A percentile compares a stretch with the other conserved stretches of the same genome.
phyloP scores from a whole-genome alignment of 2,797 vertebrate species.

The Pteropus rufus region DNA sequence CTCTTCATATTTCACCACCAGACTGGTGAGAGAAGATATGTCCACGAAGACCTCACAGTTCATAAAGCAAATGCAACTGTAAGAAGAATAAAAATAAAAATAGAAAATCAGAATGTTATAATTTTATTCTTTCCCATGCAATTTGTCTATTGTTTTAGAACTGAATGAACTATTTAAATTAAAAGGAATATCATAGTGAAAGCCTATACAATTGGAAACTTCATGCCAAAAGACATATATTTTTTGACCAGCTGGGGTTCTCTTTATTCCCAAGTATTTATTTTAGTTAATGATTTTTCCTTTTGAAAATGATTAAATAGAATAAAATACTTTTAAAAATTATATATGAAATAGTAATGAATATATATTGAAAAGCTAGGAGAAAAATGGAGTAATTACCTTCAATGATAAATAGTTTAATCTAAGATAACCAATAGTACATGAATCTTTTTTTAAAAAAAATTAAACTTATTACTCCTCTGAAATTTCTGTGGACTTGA shows the following conservation, averaged over 20 bases:
- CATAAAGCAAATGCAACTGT: neutral
- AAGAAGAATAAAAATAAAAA: neutral
- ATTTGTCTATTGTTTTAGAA: neutral
- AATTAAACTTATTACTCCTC: conserved; percentile 26
- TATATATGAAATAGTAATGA: conserved; percentile 10
- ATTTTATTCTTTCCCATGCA: neutral
- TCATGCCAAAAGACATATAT: neutral
- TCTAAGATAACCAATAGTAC: neutral
- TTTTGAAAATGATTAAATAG: neutral
- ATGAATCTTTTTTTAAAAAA: conserved; percentile 40
- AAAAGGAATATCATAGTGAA: neutral
- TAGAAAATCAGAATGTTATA: neutral
- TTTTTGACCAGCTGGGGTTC: neutral
- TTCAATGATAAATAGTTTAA: conserved; percentile 59
- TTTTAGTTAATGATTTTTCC: neutral
- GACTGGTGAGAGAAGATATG: neutral
- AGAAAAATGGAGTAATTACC: conserved; percentile 51
- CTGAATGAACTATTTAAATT: neutral
- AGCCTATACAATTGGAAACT: neutral
- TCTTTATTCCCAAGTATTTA: neutral
- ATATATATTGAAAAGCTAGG: neutral
- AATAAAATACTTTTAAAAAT: conserved; percentile 41
- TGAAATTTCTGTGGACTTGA: neutral
- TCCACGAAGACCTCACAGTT: neutral
- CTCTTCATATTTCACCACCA: neutral